These are phyloP conservation scores for Pampusana beccarii DNA, from an alignment of 2,113 vertebrate genomes.

Conservation along the genomic window DNA sequence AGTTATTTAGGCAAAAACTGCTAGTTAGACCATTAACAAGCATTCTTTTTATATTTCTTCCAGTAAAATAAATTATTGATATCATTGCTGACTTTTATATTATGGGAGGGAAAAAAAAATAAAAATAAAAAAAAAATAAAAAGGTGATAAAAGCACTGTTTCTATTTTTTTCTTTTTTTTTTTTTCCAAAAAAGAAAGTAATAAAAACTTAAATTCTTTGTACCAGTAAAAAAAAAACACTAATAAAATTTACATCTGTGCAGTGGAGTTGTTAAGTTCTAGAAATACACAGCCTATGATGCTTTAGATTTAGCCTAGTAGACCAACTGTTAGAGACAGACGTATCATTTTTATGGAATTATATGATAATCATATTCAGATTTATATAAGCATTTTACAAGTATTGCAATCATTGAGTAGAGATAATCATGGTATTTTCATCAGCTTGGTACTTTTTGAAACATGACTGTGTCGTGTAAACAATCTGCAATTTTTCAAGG, in stretches of 20 bases:
- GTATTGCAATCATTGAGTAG: conserved; percentile 88
- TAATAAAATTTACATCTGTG: conserved; percentile 93
- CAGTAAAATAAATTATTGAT: conserved; percentile 93
- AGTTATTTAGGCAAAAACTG: conserved; percentile 83
- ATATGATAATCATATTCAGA: conserved; percentile 87
- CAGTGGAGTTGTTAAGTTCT: conserved; percentile 93
- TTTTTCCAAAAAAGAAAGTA: conserved; percentile 86
- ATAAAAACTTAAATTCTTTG: conserved; percentile 87
- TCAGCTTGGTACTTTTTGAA: conserved; percentile 88
- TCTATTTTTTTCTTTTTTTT: conserved; percentile 88
- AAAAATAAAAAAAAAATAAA: conserved; percentile 70
- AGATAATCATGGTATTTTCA: conserved; percentile 88
- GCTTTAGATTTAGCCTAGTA: conserved; percentile 94
- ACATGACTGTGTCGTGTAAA: conserved; percentile 83
- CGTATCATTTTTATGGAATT: conserved; percentile 91
- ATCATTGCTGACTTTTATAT: conserved; percentile 97
- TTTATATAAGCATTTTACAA: conserved; percentile 94
- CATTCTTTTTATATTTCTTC: conserved; percentile 96
- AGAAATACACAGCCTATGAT: conserved; percentile 89
- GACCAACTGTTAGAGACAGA: conserved; percentile 89
- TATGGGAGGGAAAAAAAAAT: conserved; percentile 87
- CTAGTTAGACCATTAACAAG: conserved; percentile 85
- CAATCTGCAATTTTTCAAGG: conserved; percentile 88
- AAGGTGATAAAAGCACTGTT: conserved; percentile 85
- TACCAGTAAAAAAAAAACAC: conserved; percentile 80